Base-by-base conservation (phyloP, 2,113 vertebrate species). In the Sceloporus tristichus region DNA sequence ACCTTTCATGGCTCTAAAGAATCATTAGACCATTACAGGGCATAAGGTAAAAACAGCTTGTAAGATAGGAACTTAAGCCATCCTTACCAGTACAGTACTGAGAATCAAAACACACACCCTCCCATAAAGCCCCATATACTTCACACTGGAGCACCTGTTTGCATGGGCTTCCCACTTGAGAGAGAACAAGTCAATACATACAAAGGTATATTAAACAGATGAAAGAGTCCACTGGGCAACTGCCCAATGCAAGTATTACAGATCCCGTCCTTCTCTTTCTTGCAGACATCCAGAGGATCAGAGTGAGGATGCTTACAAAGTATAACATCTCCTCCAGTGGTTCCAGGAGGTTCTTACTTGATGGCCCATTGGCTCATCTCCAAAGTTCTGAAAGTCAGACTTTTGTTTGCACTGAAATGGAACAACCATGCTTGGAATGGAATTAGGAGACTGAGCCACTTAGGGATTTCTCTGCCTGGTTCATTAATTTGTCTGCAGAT, bases 241-340 rank as follows among this genome's bases (percentile, higher is more conserved):
- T 81, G 19, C 56, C 9, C 16, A 48, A 21, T 25, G 42, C 21
- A 53, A 23, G 42, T 14, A 6, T 29, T 9, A 70, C 6, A 1
- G 13, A 65, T 9, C 27, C 18, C 14, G 27, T 27, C 68, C 9
- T 71, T 53, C 5, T 10, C 48, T 16, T 18, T 8, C 48, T 42
- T 14, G 21, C 23, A 71, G 9, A 23, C 48, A 56, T 4, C 7
- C 9, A 23, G 27, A 29, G 42, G 23, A 78, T 53, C n/a, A 29
- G 42, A 29, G 42, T n/a, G 11, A 19, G 19, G 40, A 91, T 68
- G 84, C 91, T 29, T 77, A 66, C 27, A 88, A 90, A 92, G 11
- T 82, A 65, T 83, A 65, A 0, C 1, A 38, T 86, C 89, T 85
- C 2, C 4, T 0, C 71, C 27, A 1, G 5, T 42, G 0, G 56